Base-by-base conservation (phyloP, 1,140 invertebrate genomes). In the Nasonia longicornis region DNA sequence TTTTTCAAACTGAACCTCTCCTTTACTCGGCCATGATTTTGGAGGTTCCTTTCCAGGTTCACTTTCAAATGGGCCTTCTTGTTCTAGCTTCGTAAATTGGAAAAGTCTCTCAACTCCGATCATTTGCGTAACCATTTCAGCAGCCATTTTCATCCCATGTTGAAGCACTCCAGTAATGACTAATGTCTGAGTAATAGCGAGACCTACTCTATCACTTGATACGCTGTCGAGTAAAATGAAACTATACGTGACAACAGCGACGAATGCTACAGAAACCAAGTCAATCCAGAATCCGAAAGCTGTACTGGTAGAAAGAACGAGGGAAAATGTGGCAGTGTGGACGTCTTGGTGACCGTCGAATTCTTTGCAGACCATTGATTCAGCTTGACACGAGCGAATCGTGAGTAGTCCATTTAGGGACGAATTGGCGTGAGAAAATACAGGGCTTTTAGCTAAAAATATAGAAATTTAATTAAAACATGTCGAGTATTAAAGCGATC, bases 241-340 rank as follows among this genome's bases (percentile, higher is more conserved):
- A 67, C 94, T 94, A 84, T 94, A 96, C n/a, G 93, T 94, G 14
- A 95, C 94, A 70, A 94, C 87, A 0, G 93, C 90, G 16, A 97
- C 91, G 79, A 94, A 94, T 10, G 92, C 72, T 6, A 94, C 92
- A 79, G 95, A 96, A 2, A 97, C 92, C 80, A 94, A 91, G 88
- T 97, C 96, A 42, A 97, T 88, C 91, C 95, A 95, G 45, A 97
- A 93, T 0, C 95, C 95, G 87, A 98, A 96, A 84, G 96, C 95
- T 26, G 95, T 92, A 83, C 93, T 94, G 3, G 94, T 93, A 12
- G 94, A 91, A 8, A 97, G 90, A 77, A 95, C 95, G 66, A 97
- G 89, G 85, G 94, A 96, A 92, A 93, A 93, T 38, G 93, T 92
- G 48, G 90, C 90, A 73, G 91, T 92, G 86, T 94, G 91, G 48